Conservation (phyloP, 2,888 invertebrate species). For the Hypomecis atomaria region DNA sequence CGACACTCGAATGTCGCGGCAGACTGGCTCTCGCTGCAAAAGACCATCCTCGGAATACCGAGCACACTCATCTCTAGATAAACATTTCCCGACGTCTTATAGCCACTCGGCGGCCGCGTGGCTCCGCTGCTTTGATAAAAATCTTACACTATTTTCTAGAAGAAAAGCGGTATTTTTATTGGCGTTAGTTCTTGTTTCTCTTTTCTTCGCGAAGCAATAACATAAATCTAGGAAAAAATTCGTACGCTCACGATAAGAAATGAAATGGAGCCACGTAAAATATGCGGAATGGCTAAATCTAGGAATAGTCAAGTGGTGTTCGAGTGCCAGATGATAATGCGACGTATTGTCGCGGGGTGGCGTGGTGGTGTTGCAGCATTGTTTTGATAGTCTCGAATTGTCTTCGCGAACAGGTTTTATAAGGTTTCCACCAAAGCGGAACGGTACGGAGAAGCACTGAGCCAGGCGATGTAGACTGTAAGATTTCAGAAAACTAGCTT, state of each 20-base stretch:
- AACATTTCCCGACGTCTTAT: background rate
- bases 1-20: background rate
- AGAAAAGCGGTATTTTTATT: slow-evolving; percentile 27
- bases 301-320: slow-evolving; percentile 6
- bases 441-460: too few relatives aligned
- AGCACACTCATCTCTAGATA: background rate
- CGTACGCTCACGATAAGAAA: slow-evolving; percentile 9
- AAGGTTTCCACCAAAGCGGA: too few relatives aligned
- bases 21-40: slow-evolving; percentile 1
- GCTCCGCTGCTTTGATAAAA: background rate
- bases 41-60: background rate
- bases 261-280: slow-evolving; percentile 3
- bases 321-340: background rate
- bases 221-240: slow-evolving; percentile 22
- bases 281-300: background rate
- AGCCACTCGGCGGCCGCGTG: slow-evolving; percentile 6
- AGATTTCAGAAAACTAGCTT: too few relatives aligned
- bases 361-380: too few relatives aligned
- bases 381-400: too few relatives aligned
- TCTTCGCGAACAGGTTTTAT: too few relatives aligned
- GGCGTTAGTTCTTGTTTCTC: slow-evolving; percentile 20
- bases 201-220: slow-evolving; percentile 17
- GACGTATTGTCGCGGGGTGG: background rate
- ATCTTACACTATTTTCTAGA: slow-evolving; percentile 6
- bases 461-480: too few relatives aligned